Base-by-base conservation (phyloP, 2,797 vertebrate genomes). In the Allobates femoralis region DNA sequence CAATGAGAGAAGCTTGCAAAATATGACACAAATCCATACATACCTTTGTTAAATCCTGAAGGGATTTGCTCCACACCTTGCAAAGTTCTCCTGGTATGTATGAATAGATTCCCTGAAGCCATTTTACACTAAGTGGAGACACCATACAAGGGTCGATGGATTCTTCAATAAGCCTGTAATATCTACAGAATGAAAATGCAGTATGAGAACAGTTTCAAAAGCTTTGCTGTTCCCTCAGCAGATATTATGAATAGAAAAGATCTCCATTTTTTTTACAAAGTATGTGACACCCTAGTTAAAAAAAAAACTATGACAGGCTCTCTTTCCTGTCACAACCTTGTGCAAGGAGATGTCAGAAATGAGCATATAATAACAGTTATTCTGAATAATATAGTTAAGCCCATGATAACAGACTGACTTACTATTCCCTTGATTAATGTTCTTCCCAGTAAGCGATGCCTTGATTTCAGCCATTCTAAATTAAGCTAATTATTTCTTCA, bases 161-260 rank as follows among this genome's bases (percentile, higher is more conserved):
- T 53, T 46, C 88, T 76, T 91, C 90, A 80, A 88, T 41, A 34
- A 90, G 60, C 21, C 28, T n/a, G 85, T 19, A 0, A 87, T 85
- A 91, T 75, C 94, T 95, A 91, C 84, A 90, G 91, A 90, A 86
- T 15, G 21, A 93, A 93, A 93, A 89, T 0, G 0, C 32, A 91
- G 85, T 77, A 87, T 89, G 88, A 92, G 88, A 91, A 7, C 5
- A 86, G 34, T 83, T 55, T 53, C 66, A 88, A 85, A 60, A 89
- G 82, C 26, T 90, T 87, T 88, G 32, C 56, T 87, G 86, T 85
- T 90, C 87, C 73, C 73, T 83, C 85, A 85, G 77, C 75, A 90
- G 89, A 89, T 90, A 67, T 53, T 66, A 84, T 75, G 85, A 88
- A 90, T 86, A 0, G 79, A 60, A 71, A 76, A 84, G 71, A 37